Evolutionary conservation across 2,888 invertebrate genomes (phyloP), one percentile per base, ranked within the genome.

Genomic region (Agapetus fuscipes): DNA sequence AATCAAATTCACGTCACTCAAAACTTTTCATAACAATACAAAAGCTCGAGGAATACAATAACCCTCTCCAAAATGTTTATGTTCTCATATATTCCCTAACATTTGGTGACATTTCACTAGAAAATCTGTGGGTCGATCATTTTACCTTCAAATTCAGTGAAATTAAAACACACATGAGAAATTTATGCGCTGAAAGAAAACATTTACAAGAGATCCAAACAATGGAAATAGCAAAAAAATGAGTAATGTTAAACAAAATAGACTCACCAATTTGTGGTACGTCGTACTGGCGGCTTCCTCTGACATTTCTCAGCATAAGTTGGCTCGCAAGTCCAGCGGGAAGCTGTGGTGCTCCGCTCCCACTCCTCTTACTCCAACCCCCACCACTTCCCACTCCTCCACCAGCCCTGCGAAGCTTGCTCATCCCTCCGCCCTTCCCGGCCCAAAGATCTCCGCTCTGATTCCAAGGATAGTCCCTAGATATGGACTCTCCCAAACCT

Each of bases 191-290:
- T n/a, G n/a, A n/a, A n/a, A n/a, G n/a, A n/a, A n/a, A n/a, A n/a
- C n/a, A n/a, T n/a, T n/a, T n/a, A n/a, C n/a, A n/a, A n/a, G n/a
- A n/a, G n/a, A n/a, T n/a, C n/a, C n/a, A n/a, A n/a, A n/a, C n/a
- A n/a, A n/a, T n/a, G 6, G 24, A 24, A 7, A 7, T 24, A 10
- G 9, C 9, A 24, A 24, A 24, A 10, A 10, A 10, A 24, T 7
- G 24, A 10, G 24, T 24, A 24, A 24, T 5, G 24, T 5, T 24
- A 24, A 24, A 10, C 6, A 10, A n/a, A n/a, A n/a, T 4, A 13
- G 25, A 72, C 78, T 76, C 56, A 87, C 87, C 86, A 57, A 87
- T 86, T 70, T 85, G 86, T 52, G 87, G 87, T 50, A 87, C 86
- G 65, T 87, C 87, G 64, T 86, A 87, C 54, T 80, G 79, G 54